Base-by-base conservation (phyloP, 1,140 invertebrate species). In the Wiebesia pumilae region DNA sequence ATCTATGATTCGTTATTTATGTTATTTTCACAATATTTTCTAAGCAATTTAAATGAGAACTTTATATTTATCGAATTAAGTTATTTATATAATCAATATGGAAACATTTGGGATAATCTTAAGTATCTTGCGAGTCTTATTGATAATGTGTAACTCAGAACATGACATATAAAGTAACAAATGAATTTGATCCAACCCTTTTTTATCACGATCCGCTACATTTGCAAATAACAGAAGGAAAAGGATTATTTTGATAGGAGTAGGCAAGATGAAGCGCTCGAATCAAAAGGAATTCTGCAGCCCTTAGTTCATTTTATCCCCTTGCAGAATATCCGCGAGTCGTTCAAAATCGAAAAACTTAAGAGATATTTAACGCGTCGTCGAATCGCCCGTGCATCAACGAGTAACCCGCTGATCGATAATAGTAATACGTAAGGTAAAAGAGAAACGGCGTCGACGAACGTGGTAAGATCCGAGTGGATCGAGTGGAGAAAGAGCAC, bases 341-440 rank as follows among this genome's bases (percentile, higher is more conserved):
- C 3, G 73, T 33, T 43, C 24, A 24, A 58, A n/a, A 14, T 30
- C n/a, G 24, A 67, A n/a, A 65, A 79, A 69, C 65, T 84, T 78
- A 78, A 77, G 35, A 35, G n/a, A 12, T 54, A 77, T 85, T 75
- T 85, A 79, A 80, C n/a, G 38, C 62, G 33, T 78, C 75, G 54
- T 47, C 30, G 58, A 43, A 19, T 80, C 30, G 30, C 12, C 4
- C 12, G 33, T 9, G 43, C 62, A 16, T 69, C 47, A 69, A 69
- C 33, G 21, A 65, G 0, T 75, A 33, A 47, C 14, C 30, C 4
- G 0, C 27, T 30, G 24, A 16, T 62, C 51, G 35, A 82, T 71
- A 82, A 51, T 82, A 54, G 14, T 54, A 54, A 12, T n/a, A n/a
- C n/a, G 27, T 19, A 47, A 51, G 43, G 58, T 24, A n/a, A 30